Base-by-base conservation (phyloP, 2,797 vertebrate species). In the Hippoglossus hippoglossus region DNA sequence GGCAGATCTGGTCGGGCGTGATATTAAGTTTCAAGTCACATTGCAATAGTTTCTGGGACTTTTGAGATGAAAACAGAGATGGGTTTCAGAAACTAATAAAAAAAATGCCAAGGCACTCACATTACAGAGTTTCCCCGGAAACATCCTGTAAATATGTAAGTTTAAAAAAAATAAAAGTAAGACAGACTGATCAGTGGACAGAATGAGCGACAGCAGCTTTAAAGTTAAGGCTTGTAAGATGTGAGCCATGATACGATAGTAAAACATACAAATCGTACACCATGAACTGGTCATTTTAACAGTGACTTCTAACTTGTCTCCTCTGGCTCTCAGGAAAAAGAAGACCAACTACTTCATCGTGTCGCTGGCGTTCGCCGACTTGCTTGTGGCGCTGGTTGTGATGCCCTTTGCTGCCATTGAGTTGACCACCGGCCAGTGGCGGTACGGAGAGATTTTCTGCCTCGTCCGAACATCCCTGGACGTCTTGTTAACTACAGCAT, bases 311-410 rank as follows among this genome's bases (percentile, higher is more conserved):
- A 0, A n/a, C 5, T 16, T 1, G 7, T 53, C 24, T 51, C 16
- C n/a, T 16, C 51, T 13, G 12, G 44, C 13, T 81, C 24, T 60
- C 51, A 96, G 95, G 79, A 95, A 94, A 82, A 96, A 95, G 86
- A 96, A 96, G 83, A 96, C 95, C 13, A 95, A 95, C 90, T 96
- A 93, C 88, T 96, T 96, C 80, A 94, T 96, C 3, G 93, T 96
- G 65, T 96, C 95, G 0, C 81, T 96, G 90, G 95, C 95, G 0
- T 95, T 95, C 28, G 93, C 95, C 5, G 95, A 96, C 84, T 75
- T 96, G 73, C 73, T 96, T 62, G 95, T 96, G 47, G 94, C 95
- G 0, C 61, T 95, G 71, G 84, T 95, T 12, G 95, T 96, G 67
- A 96, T 96, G 95, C 95, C 95, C 0, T 94, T 96, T 16, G 95